These are phyloP conservation scores for Lasioglossum morio DNA, from an alignment of 2,888 invertebrate genomes.

Conservation along the genomic window DNA sequence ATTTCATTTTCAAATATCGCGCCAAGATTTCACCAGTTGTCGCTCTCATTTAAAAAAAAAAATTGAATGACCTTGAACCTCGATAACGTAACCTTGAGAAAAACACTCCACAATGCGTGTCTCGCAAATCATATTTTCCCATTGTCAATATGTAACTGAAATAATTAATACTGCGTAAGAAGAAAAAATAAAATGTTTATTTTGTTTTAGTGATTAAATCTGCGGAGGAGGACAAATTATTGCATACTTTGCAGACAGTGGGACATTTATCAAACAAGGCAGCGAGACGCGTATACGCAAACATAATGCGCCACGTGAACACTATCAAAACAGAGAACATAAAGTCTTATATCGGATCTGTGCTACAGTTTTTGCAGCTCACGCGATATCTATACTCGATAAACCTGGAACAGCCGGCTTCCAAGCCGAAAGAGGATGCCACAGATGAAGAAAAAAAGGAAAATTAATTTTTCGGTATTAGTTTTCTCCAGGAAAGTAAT, in stretches of 20 bases:
- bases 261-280: conserved; percentile 90
- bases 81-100: neutral
- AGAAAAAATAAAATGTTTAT: neutral
- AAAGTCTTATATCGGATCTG: conserved; percentile 74
- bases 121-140: neutral
- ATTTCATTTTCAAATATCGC: no score
- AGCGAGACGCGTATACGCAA: conserved; percentile 89
- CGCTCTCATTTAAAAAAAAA: neutral
- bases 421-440: neutral
- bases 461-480: conserved; percentile 1
- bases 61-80: neutral
- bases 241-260: conserved; percentile 90
- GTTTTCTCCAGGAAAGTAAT: neutral
- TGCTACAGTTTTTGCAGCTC: conserved; percentile 80
- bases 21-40: no score
- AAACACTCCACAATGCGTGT: neutral
- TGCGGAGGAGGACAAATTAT: conserved; percentile 88
- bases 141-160: neutral
- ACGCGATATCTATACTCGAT: conserved; percentile 75
- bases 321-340: conserved; percentile 76
- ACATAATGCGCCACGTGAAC: conserved; percentile 88
- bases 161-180: neutral
- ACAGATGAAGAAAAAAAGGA: neutral
- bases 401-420: conserved; percentile 62
- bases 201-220: conserved; percentile 83